Evolutionary conservation across 2,888 invertebrate species (phyloP).

Genomic region (Spatulosminthurus flaviceps): DNA sequence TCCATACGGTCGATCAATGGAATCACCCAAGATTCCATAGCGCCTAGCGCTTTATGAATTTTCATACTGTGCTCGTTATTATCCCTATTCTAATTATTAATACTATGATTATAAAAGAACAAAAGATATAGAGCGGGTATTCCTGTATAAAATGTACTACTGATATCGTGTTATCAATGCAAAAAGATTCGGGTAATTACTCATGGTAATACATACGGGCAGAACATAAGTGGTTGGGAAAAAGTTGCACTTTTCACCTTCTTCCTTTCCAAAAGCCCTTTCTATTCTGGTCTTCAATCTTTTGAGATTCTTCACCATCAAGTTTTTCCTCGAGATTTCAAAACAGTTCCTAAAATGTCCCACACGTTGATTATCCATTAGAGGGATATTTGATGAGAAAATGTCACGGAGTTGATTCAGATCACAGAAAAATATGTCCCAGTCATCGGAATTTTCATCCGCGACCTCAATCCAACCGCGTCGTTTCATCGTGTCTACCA

Average conservation of each 20-base stretch:
- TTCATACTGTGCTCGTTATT: no score
- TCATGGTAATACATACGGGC: conserved; percentile 67
- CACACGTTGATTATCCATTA: conserved; percentile 70
- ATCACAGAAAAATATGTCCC: conserved; percentile 74
- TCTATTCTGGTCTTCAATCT: conserved; percentile 66
- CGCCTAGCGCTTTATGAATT: no score
- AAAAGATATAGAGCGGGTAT: no score
- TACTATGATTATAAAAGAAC: no score
- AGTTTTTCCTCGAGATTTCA: conserved; percentile 73
- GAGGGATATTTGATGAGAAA: conserved; percentile 66
- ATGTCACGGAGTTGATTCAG: conserved; percentile 69
- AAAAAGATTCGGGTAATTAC: neutral
- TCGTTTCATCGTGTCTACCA: conserved; percentile 59
- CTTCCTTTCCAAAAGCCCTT: conserved; percentile 63
- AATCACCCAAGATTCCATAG: no score
- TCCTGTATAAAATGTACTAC: conserved; percentile 22
- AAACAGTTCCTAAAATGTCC: conserved; percentile 73
- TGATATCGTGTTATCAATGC: neutral
- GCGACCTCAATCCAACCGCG: conserved; percentile 60
- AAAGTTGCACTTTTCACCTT: conserved; percentile 69
- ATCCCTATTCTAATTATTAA: no score
- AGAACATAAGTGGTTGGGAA: conserved; percentile 72
- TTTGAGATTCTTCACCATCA: conserved; percentile 71
- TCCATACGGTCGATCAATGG: no score
- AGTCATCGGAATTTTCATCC: conserved; percentile 67